Evolutionary conservation across 2,113 vertebrate species (phyloP).

Genomic region (Periophthalmodon schlosseri): DNA sequence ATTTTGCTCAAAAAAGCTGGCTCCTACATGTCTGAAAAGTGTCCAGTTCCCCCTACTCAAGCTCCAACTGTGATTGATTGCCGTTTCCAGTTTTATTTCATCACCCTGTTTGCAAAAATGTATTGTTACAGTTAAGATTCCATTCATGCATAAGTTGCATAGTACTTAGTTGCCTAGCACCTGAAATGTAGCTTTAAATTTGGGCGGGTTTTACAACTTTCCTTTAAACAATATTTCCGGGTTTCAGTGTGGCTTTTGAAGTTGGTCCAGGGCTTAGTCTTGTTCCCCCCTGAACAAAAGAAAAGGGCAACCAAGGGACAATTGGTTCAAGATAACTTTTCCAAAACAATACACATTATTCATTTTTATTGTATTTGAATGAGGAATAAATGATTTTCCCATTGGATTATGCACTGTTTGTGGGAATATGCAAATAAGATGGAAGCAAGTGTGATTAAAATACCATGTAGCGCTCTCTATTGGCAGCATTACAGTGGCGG

Average conservation of each 20-base stretch:
- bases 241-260: slow-evolving; percentile 35
- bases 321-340: background rate
- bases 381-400: slow-evolving; percentile 42
- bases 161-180: slow-evolving; percentile 38
- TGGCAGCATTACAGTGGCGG: slow-evolving; percentile 16
- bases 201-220: slow-evolving; percentile 24
- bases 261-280: background rate
- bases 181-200: slow-evolving; percentile 34
- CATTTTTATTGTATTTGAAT: slow-evolving; percentile 33
- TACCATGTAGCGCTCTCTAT: slow-evolving; percentile 13
- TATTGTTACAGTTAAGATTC: slow-evolving; percentile 39
- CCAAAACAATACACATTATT: slow-evolving; percentile 13
- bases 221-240: slow-evolving; percentile 12
- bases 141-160: slow-evolving; percentile 45
- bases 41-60: slow-evolving; percentile 68
- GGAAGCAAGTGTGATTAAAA: slow-evolving; percentile 20
- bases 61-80: slow-evolving; percentile 71
- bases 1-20: slow-evolving; percentile 70
- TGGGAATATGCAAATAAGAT: slow-evolving; percentile 32
- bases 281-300: slow-evolving; percentile 1
- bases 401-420: slow-evolving; percentile 22
- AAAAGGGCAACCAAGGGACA: slow-evolving; percentile 12
- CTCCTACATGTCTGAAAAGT: slow-evolving; percentile 76
- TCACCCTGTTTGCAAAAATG: slow-evolving; percentile 60
- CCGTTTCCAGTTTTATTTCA: slow-evolving; percentile 72